A percentile compares a stretch with the other conserved stretches of the same genome.
Conservation (phyloP, 1,140 invertebrate genomes). For the Agrypnia vestita region DNA sequence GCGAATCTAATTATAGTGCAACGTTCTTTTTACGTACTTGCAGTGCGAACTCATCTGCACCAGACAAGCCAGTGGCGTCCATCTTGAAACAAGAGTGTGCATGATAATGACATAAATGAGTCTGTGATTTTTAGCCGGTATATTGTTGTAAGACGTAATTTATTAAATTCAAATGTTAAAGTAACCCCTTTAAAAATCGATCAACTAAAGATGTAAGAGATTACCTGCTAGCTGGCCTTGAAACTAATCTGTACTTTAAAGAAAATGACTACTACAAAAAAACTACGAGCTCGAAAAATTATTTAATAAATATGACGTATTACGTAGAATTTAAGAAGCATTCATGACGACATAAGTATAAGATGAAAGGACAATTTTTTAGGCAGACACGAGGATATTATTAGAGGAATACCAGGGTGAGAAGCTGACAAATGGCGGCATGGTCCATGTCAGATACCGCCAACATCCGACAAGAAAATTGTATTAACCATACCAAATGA, state of each 20-base stretch:
- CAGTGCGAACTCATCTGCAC: slow-evolving; percentile 11
- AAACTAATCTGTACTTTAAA: background rate
- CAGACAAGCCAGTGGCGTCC: slow-evolving; percentile 6
- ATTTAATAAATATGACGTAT: too few relatives aligned
- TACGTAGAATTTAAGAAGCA: too few relatives aligned
- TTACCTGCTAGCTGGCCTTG: slow-evolving; percentile 14
- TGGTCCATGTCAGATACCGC: background rate
- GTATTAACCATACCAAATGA: background rate
- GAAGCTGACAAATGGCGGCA: slow-evolving; percentile 25
- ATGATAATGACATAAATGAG: background rate
- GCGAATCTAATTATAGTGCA: slow-evolving; percentile 38
- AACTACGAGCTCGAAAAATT: too few relatives aligned
- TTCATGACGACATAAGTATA: too few relatives aligned
- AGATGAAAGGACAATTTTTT: background rate
- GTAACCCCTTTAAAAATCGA: background rate
- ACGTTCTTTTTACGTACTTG: slow-evolving; percentile 6
- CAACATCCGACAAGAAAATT: background rate
- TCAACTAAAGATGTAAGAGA: background rate
- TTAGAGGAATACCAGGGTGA: background rate
- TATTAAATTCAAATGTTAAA: too few relatives aligned
- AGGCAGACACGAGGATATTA: background rate
- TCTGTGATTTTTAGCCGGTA: background rate
- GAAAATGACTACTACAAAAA: background rate
- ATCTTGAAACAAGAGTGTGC: slow-evolving; percentile 3
- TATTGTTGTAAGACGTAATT: too few relatives aligned